These are phyloP conservation scores for Scolanthus callimorphus DNA, from an alignment of 92 coral and sea anemone species.

Conservation along the genomic window DNA sequence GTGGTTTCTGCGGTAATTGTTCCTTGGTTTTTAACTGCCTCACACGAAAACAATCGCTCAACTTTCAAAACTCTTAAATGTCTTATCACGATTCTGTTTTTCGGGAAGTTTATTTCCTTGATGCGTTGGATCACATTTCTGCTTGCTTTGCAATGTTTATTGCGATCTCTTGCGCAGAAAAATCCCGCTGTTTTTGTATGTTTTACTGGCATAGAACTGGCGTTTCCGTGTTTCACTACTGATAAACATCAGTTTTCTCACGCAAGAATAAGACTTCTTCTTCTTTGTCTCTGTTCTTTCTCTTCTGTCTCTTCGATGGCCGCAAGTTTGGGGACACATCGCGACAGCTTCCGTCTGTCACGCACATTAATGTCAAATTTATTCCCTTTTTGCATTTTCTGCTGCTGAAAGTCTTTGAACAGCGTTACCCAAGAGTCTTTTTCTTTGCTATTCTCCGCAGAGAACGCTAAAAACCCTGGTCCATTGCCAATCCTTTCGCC, in stretches of 20 bases:
- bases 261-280: conserved; percentile 42
- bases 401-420: conserved; percentile 28
- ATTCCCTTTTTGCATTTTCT: conserved; percentile 19
- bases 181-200: no score
- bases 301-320: conserved; percentile 65
- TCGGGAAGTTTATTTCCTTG: background rate
- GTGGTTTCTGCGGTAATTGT: no score
- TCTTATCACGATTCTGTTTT: background rate
- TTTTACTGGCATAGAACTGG: no score
- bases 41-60: no score
- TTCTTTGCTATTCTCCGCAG: conserved; percentile 54
- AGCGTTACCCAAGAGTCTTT: conserved; percentile 64
- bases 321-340: conserved; percentile 39
- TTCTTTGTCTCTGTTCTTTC: conserved; percentile 32
- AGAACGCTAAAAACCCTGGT: conserved; percentile 48
- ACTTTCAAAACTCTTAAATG: no score
- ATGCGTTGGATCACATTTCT: background rate
- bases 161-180: no score
- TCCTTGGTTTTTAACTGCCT: no score
- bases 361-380: background rate
- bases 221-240: background rate
- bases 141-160: no score
- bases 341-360: conserved; percentile 14
- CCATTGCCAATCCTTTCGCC: conserved; percentile 80
- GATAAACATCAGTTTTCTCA: background rate